These are phyloP conservation scores for Florisuga fusca DNA, from an alignment of 2,797 vertebrate genomes.

Conservation along the genomic window DNA sequence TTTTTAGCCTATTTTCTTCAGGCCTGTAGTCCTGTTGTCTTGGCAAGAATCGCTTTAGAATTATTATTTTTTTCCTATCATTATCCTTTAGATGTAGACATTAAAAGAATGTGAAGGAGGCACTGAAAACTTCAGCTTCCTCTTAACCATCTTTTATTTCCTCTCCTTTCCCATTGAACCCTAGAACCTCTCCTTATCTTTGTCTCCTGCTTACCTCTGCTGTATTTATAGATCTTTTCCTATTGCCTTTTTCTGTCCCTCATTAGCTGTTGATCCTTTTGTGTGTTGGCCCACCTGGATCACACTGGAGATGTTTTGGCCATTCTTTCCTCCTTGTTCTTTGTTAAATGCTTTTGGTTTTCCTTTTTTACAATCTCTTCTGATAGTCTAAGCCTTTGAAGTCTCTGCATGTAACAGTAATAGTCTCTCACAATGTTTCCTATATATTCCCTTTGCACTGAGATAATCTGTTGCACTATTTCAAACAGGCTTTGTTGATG, in stretches of 20 bases:
- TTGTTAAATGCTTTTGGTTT: constrained; percentile 17
- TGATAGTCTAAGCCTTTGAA: not conserved
- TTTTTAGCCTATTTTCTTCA: not conserved
- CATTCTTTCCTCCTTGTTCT: not conserved
- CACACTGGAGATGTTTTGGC: not conserved
- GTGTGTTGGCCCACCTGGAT: constrained; percentile 1
- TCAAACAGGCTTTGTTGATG: not conserved
- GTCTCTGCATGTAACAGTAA: not conserved
- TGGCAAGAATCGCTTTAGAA: not conserved
- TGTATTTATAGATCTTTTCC: constrained; percentile 9
- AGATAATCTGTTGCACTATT: not conserved
- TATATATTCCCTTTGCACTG: not conserved
- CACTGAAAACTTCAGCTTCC: not conserved
- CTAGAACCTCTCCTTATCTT: not conserved
- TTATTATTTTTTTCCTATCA: not conserved
- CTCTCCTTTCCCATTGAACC: constrained; percentile 34
- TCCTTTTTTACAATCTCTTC: constrained; percentile 2
- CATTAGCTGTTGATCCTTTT: constrained; percentile 55
- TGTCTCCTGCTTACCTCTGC: not conserved
- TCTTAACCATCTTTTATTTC: constrained; percentile 18
- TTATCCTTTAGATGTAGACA: not conserved
- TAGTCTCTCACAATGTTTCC: not conserved
- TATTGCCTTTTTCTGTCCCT: constrained; percentile 1
- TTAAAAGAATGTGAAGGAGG: constrained; percentile 4
- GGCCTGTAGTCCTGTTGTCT: not conserved